A percentile compares a stretch with the other conserved stretches of the same genome.
Evolutionary conservation across 2,797 vertebrate species (phyloP).

Genomic region (Tenualosa ilisha): DNA sequence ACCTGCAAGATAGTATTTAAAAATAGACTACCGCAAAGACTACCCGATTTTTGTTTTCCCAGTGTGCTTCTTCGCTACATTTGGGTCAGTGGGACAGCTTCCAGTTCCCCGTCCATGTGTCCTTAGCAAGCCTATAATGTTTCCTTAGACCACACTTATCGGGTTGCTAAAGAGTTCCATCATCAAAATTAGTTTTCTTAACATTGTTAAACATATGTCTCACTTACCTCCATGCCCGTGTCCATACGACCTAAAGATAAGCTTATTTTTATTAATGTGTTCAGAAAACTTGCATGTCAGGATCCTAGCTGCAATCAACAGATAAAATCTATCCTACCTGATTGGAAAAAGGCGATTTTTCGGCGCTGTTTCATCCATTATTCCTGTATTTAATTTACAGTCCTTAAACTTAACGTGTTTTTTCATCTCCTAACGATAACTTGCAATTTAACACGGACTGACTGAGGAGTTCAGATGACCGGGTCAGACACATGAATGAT

Average conservation of each 20-base stretch:
- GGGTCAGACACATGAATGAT: conserved; percentile 3
- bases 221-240: background rate
- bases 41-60: background rate
- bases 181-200: conserved; percentile 10
- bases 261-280: too few relatives aligned
- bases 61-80: conserved; percentile 23
- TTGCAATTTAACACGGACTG: background rate
- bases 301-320: background rate
- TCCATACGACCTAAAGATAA: background rate
- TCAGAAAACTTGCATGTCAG: too few relatives aligned
- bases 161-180: conserved; percentile 42
- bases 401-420: conserved; percentile 55
- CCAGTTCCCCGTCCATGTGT: conserved; percentile 37
- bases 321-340: background rate
- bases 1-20: background rate
- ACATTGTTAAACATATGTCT: background rate
- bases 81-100: conserved; percentile 29
- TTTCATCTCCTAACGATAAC: conserved; percentile 42
- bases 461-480: background rate
- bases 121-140: conserved; percentile 51
- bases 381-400: background rate
- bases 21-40: background rate
- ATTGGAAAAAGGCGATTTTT: background rate
- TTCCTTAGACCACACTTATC: conserved; percentile 55
- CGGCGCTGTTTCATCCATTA: background rate